Percentiles rank a stretch among this genome's conserved stretches.
These are phyloP conservation scores for Tenebrio molitor DNA, from an alignment of 1,140 invertebrate genomes.

Conservation along the genomic window DNA sequence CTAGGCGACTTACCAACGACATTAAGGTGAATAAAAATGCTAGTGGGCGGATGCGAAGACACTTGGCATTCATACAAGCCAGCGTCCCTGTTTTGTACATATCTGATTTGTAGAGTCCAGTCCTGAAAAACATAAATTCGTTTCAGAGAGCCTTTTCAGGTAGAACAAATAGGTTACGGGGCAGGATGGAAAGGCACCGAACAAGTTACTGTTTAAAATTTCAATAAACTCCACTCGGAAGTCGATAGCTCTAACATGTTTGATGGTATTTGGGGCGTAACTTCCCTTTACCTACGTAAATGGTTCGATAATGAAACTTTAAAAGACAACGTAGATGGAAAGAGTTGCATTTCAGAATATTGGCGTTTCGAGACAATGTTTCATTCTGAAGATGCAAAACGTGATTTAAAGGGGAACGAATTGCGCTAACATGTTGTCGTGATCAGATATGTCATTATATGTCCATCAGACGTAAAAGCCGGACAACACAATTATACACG, in stretches of 20 bases:
- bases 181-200: background rate
- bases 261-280: constrained; percentile 19
- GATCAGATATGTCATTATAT: constrained; percentile 11
- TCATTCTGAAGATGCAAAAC: too few species aligned
- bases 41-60: constrained; percentile 79
- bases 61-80: constrained; percentile 83
- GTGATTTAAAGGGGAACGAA: background rate
- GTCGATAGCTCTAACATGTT: constrained; percentile 26
- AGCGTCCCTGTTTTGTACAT: constrained; percentile 76
- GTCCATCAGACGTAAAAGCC: constrained; percentile 1
- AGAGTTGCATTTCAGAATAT: background rate
- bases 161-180: constrained; percentile 11
- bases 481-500: constrained; percentile 17
- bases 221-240: constrained; percentile 19
- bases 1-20: constrained; percentile 74
- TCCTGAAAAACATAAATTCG: constrained; percentile 67
- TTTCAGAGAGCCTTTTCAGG: background rate
- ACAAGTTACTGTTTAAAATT: constrained; percentile 15
- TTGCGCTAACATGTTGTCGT: background rate
- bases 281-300: constrained; percentile 12
- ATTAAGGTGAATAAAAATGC: constrained; percentile 76
- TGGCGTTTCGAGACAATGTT: too few species aligned
- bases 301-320: constrained; percentile 32
- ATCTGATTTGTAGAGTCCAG: constrained; percentile 95
- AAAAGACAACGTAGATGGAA: constrained; percentile 4